Percentiles rank a stretch among this genome's conserved stretches.
These are phyloP conservation scores for Drosophila niveifrons DNA, from an alignment of 2,888 invertebrate genomes.

Conservation along the genomic window DNA sequence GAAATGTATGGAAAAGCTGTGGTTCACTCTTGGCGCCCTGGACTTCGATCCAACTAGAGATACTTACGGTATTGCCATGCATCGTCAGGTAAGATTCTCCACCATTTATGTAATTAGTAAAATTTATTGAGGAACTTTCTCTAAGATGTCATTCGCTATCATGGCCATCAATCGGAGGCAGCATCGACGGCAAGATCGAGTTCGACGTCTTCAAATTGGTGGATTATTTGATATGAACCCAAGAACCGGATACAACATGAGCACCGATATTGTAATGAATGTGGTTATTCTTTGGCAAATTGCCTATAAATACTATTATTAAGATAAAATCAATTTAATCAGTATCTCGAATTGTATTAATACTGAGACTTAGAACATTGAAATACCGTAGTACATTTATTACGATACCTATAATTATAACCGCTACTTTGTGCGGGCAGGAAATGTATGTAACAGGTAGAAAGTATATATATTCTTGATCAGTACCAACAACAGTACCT, in stretches of 20 bases:
- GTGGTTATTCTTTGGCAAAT: slow-evolving; percentile 61
- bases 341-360: too few relatives aligned
- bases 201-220: slow-evolving; percentile 49
- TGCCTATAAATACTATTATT: slow-evolving; percentile 59
- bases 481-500: too few relatives aligned
- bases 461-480: too few relatives aligned
- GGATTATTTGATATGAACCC: slow-evolving; percentile 60
- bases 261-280: slow-evolving; percentile 31
- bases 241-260: slow-evolving; percentile 24
- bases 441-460: too few relatives aligned
- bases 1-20: slow-evolving; percentile 30
- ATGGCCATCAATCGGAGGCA: slow-evolving; percentile 41
- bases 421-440: too few relatives aligned
- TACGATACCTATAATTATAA: too few relatives aligned
- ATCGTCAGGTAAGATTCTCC: slow-evolving; percentile 43
- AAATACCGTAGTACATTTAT: too few relatives aligned
- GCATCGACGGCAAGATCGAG: slow-evolving; percentile 35
- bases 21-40: not conserved
- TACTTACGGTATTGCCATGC: slow-evolving; percentile 6
- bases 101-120: rapidly evolving
- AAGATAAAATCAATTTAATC: not conserved
- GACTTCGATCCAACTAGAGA: slow-evolving; percentile 4
- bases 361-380: too few relatives aligned
- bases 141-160: slow-evolving; percentile 64
- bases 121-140: not conserved